Percentiles rank a stretch among this genome's conserved stretches.
Evolutionary conservation across 2,113 vertebrate genomes (phyloP).

Genomic region (Heloderma charlesbogerti): DNA sequence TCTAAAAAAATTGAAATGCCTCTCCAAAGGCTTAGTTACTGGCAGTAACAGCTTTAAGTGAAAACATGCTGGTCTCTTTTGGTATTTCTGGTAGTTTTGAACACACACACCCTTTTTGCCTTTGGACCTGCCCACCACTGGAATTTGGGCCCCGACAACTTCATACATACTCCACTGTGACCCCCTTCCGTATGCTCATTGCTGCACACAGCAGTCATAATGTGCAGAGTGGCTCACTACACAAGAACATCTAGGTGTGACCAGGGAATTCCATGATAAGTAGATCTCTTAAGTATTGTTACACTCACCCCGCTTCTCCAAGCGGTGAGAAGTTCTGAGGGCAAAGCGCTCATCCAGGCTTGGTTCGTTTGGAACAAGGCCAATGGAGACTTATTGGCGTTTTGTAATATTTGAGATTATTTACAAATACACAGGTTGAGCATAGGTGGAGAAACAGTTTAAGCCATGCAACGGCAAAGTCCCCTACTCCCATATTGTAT

Average conservation of each 20-base stretch:
- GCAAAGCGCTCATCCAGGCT: neutral
- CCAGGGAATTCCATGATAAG: neutral
- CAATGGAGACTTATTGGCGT: too few species aligned
- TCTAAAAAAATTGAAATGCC: too few species aligned
- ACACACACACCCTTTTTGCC: too few species aligned
- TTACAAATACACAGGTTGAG: neutral
- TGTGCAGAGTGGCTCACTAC: neutral
- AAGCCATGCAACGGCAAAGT: neutral
- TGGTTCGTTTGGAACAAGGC: neutral
- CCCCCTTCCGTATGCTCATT: too few species aligned
- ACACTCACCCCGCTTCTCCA: neutral
- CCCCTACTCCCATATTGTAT: neutral
- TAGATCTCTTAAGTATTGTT: neutral
- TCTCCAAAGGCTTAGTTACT: too few species aligned
- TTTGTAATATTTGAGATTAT: neutral
- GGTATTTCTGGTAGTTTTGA: too few species aligned
- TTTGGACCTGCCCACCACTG: too few species aligned
- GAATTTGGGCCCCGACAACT: too few species aligned
- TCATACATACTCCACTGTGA: neutral
- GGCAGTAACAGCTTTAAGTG: too few species aligned
- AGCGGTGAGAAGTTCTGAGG: neutral
- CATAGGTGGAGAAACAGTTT: neutral
- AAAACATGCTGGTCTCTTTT: too few species aligned
- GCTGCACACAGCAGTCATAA: neutral
- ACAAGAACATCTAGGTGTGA: neutral